Evolutionary conservation across 2,888 invertebrate genomes (phyloP).

Genomic region (Melitaea athalia): DNA sequence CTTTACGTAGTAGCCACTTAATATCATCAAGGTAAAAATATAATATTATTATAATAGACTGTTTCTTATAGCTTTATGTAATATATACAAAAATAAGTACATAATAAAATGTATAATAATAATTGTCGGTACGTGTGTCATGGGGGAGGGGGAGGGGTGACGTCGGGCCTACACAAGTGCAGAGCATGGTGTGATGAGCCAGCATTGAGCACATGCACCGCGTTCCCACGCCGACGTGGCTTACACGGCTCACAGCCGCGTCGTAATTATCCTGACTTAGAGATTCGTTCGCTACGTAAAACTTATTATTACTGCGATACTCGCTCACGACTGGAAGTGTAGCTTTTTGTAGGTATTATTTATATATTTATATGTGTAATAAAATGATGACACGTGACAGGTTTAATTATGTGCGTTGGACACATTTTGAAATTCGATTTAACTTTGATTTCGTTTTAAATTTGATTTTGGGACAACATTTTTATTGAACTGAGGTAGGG

Average conservation of each 20-base stretch:
- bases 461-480: too few species aligned
- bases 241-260: not conserved
- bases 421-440: too few species aligned
- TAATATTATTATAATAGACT: too few species aligned
- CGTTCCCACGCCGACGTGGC: slow-evolving; percentile 31
- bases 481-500: too few species aligned
- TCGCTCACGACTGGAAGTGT: not conserved
- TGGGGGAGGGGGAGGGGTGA: not conserved
- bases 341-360: not conserved
- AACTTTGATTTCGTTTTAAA: too few species aligned
- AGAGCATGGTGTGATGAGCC: slow-evolving; percentile 34
- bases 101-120: slow-evolving; percentile 18
- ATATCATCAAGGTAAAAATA: too few species aligned
- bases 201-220: slow-evolving; percentile 29
- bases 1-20: too few species aligned
- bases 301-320: not conserved
- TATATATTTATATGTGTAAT: not conserved
- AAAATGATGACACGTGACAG: too few species aligned
- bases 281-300: not conserved
- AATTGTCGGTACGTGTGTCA: slow-evolving; percentile 8
- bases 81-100: slow-evolving; percentile 7
- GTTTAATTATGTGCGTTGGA: too few species aligned
- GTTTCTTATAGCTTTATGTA: not conserved
- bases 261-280: not conserved
- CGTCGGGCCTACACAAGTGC: slow-evolving; percentile 20